Conservation (phyloP, 2,113 vertebrate species). For the Pseudorectes ferrugineus region DNA sequence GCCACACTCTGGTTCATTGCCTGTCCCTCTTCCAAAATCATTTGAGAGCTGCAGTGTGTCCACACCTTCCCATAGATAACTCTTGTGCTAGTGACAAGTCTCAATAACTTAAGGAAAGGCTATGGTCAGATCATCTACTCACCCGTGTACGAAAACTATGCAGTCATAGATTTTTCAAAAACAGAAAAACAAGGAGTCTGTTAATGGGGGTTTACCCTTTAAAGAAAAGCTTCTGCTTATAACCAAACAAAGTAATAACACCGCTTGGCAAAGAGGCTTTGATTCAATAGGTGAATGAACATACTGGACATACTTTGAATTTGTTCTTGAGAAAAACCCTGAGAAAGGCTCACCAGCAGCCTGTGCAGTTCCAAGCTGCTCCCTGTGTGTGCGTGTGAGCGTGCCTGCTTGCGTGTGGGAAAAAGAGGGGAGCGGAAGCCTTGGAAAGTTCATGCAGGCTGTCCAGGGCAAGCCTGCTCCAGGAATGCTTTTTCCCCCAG, state of each 20-base stretch:
- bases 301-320: neutral
- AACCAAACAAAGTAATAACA: neutral
- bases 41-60: neutral
- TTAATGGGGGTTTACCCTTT: neutral
- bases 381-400: neutral
- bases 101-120: neutral
- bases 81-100: neutral
- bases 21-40: neutral
- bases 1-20: neutral
- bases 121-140: neutral
- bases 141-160: neutral
- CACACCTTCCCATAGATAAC: accelerated
- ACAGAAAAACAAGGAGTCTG: neutral
- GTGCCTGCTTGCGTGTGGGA: neutral
- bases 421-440: neutral
- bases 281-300: neutral
- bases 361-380: neutral
- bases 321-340: neutral
- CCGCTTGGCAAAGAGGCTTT: neutral
- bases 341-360: neutral
- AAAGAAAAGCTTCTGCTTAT: neutral
- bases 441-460: neutral
- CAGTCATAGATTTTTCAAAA: neutral
- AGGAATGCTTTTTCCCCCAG: neutral
- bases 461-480: neutral